phyloP scores from a whole-genome alignment of 2,888 invertebrate genomes.

The Parnassius mnemosyne region DNA sequence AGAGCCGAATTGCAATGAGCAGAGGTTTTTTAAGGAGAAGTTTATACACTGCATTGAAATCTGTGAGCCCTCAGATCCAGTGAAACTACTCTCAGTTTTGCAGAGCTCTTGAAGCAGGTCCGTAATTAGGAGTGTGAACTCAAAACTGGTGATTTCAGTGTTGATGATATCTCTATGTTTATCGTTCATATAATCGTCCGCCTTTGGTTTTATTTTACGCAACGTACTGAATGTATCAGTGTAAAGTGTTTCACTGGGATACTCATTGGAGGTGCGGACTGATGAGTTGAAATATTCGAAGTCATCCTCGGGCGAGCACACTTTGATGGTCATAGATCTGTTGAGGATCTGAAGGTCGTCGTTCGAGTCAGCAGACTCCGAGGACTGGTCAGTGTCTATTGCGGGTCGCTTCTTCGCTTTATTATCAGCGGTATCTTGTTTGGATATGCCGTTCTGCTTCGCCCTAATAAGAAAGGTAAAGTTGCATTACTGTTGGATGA shows the following conservation, averaged over 20 bases:
- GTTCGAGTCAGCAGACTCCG: conserved; percentile 71
- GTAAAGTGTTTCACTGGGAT: conserved; percentile 60
- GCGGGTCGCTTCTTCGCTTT: conserved; percentile 45
- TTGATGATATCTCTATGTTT: conserved; percentile 75
- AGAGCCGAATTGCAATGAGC: conserved; percentile 81
- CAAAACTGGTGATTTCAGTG: conserved; percentile 74
- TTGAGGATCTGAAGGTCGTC: conserved; percentile 73
- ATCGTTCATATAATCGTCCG: conserved; percentile 78
- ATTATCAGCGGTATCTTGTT: conserved; percentile 44
- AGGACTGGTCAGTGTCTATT: conserved; percentile 54
- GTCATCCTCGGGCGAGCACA: conserved; percentile 80
- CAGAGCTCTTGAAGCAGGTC: conserved; percentile 78
- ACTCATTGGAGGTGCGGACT: conserved; percentile 54
- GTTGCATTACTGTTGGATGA: conserved; percentile 5
- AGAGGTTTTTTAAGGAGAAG: conserved; percentile 81
- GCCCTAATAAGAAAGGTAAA: conserved; percentile 41
- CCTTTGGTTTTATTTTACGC: conserved; percentile 65
- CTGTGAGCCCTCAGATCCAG: conserved; percentile 76
- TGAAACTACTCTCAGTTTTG: conserved; percentile 73
- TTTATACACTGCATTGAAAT: conserved; percentile 81
- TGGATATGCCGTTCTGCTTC: conserved; percentile 43
- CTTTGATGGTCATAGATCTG: conserved; percentile 77
- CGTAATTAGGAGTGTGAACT: conserved; percentile 79
- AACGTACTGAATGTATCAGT: conserved; percentile 54
- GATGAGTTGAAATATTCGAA: conserved; percentile 82